Evolutionary conservation across 2,113 vertebrate species (phyloP), one percentile per base, ranked within the genome.

Genomic region (Equus przewalskii): DNA sequence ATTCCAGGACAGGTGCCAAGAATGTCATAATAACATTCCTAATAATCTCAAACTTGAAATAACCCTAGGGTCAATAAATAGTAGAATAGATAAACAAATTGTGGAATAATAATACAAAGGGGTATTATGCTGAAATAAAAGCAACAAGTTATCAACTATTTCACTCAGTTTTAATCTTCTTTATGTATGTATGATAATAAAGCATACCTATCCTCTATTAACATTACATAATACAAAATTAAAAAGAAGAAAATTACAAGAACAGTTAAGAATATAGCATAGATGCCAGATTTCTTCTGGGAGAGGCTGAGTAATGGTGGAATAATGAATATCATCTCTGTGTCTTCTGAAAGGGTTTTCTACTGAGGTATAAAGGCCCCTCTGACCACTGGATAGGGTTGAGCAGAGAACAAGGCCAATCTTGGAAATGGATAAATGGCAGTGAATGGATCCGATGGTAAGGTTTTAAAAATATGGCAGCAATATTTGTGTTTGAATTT

Each of bases 371-470:
- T 41, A 95, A 95, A 80, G 79, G 58, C 1, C 26, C 33, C 5
- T 19, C 5, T 4, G 86, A 95, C 69, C 79, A 90, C 79, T 90
- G 87, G 93, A 95, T 84, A n/a, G 87, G 87, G 28, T 28, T 90
- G 58, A 73, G 79, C 56, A 22, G 87, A 65, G 58, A 90, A 58
- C 21, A 46, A 76, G 58, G 36, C 36, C 87, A 84, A 24, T 15
- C 60, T 30, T 95, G 94, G 87, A 95, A 78, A 60, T 69, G 70
- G 94, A 22, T n/a, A 69, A 60, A 84, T 60, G 94, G 70, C 22
- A 67, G 28, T 67, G 87, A 84, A 69, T 91, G 78, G 60, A 49
- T 36, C 10, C 41, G 1, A 24, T 22, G 9, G 94, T 91, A 58
- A 91, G 94, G 78, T 69, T 36, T 49, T 28, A 86, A 86, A 75